phyloP scores from a whole-genome alignment of 2,113 vertebrate genomes.

The Pleuronectes platessa region DNA sequence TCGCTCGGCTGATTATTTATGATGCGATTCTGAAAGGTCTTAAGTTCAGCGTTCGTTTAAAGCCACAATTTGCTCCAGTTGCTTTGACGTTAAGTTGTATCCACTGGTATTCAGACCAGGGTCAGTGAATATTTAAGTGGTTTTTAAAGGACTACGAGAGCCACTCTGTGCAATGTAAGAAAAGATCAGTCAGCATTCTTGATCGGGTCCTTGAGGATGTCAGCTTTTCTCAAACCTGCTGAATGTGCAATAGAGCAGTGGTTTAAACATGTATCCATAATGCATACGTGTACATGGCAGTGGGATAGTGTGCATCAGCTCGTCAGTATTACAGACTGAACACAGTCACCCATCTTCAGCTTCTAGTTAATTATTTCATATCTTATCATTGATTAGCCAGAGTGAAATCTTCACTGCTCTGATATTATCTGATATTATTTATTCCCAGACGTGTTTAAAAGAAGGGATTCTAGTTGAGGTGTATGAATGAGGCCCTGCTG shows the following conservation, averaged over 20 bases:
- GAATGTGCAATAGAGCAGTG: slow-evolving; percentile 48
- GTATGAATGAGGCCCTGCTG: not conserved
- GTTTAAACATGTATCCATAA: slow-evolving; percentile 21
- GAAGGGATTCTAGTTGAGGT: slow-evolving; percentile 18
- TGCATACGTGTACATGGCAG: slow-evolving; percentile 27
- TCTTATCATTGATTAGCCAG: slow-evolving; percentile 10
- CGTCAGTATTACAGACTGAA: too few species aligned
- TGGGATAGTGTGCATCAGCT: slow-evolving; percentile 1
- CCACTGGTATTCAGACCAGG: slow-evolving; percentile 33
- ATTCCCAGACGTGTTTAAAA: slow-evolving; percentile 6
- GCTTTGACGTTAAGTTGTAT: slow-evolving; percentile 10
- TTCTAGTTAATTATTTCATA: not conserved
- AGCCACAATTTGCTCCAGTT: slow-evolving; percentile 8
- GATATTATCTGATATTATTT: slow-evolving; percentile 34
- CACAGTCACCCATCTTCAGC: slow-evolving; percentile 13
- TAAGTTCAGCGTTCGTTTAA: slow-evolving; percentile 30
- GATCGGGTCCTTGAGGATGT: slow-evolving; percentile 5
- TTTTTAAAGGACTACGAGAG: not conserved
- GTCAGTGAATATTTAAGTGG: slow-evolving; percentile 13
- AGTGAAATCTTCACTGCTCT: slow-evolving; percentile 7
- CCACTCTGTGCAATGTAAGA: not conserved
- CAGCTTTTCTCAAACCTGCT: slow-evolving; percentile 23
- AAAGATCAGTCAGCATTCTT: not conserved
- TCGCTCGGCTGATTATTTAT: slow-evolving; percentile 14
- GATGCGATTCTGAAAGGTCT: slow-evolving; percentile 20